A percentile compares a stretch with the other conserved stretches of the same genome.
Conservation (phyloP, 2,888 invertebrate species). For the Yponomeuta plumbellus region DNA sequence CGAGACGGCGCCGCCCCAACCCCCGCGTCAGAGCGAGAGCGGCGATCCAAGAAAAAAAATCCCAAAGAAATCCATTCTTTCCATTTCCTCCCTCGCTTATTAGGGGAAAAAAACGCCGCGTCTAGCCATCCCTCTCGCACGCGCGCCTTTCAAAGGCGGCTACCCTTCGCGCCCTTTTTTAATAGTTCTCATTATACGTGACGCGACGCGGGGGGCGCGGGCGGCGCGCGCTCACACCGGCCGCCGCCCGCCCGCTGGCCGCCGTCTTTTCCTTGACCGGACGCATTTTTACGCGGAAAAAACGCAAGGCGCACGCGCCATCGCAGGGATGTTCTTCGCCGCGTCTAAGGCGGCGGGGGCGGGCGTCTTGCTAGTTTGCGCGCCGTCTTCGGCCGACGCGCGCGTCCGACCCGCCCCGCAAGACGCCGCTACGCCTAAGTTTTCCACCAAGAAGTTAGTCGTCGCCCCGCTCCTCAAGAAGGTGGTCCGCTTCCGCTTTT, state of each 20-base stretch:
- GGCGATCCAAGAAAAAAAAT: constrained; percentile 65
- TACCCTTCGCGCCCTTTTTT: constrained; percentile 58
- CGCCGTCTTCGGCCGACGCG: constrained; percentile 74
- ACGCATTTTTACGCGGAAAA: constrained; percentile 76
- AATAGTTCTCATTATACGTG: constrained; percentile 60
- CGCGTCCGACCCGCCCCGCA: constrained; percentile 75
- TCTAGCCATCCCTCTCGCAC: constrained; percentile 64
- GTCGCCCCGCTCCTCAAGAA: constrained; percentile 75
- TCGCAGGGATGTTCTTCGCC: constrained; percentile 74
- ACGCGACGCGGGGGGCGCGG: constrained; percentile 29
- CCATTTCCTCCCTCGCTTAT: constrained; percentile 73
- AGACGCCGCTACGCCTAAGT: constrained; percentile 74
- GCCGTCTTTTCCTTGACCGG: constrained; percentile 73
- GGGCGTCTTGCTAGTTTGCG: constrained; percentile 74
- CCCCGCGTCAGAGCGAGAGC: constrained; percentile 57
- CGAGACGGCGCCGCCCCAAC: constrained; percentile 42
- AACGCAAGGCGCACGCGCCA: constrained; percentile 72
- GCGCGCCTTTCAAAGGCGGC: constrained; percentile 56
- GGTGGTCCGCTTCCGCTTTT: constrained; percentile 68
- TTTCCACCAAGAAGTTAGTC: constrained; percentile 78
- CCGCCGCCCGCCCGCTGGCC: constrained; percentile 43
- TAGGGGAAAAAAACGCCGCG: constrained; percentile 68
- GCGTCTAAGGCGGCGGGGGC: constrained; percentile 74
- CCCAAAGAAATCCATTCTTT: constrained; percentile 73
- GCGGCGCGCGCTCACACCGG: constrained; percentile 35